Conservation (phyloP, 2,113 vertebrate species). For the Sminthopsis crassicaudata region DNA sequence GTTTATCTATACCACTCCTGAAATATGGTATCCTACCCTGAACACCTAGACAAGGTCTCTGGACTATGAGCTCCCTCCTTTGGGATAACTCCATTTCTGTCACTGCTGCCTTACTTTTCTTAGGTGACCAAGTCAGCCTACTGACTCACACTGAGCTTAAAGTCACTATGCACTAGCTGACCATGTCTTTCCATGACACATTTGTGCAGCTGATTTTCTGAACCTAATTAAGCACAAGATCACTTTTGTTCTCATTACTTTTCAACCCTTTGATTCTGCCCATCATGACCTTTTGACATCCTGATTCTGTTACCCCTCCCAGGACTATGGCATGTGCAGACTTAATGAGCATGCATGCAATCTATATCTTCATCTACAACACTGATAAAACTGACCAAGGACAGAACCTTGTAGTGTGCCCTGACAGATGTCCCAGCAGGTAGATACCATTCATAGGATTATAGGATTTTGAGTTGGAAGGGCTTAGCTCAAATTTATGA, state of each 20-base stretch:
- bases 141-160: not conserved
- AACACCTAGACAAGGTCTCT: too few relatives aligned
- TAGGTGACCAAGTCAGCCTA: not conserved
- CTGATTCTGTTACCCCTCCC: not conserved
- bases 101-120: not conserved
- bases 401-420: not conserved
- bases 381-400: not conserved
- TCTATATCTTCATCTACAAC: not conserved
- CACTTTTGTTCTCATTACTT: not conserved
- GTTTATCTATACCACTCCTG: not conserved
- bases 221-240: not conserved
- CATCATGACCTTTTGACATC: not conserved
- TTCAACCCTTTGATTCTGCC: not conserved
- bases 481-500: not conserved
- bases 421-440: not conserved
- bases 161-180: not conserved
- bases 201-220: not conserved
- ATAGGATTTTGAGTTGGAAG: not conserved
- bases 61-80: not conserved
- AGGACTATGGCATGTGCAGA: not conserved
- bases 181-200: not conserved
- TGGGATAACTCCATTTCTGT: not conserved
- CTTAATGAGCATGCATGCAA: not conserved
- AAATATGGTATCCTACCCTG: not conserved
- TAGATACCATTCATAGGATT: not conserved